A percentile compares a stretch with the other conserved stretches of the same genome.
Conservation (phyloP, 2,797 vertebrate genomes). For the Fistularia commersonii region DNA sequence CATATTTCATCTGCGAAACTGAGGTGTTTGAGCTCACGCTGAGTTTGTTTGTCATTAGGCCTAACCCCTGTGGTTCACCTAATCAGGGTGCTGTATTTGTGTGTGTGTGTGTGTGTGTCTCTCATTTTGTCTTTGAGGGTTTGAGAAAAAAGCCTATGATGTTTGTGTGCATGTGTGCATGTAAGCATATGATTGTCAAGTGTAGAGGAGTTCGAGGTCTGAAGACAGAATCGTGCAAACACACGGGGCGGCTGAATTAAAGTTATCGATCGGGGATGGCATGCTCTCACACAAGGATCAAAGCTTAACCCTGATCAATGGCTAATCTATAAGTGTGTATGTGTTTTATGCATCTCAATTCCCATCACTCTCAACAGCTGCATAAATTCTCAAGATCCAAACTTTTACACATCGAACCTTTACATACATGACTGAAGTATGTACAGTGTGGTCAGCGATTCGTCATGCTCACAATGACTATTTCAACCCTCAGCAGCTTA, state of each 20-base stretch:
- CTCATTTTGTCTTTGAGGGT: conserved; percentile 28
- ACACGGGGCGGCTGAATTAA: conserved; percentile 68
- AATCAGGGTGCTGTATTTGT: conserved; percentile 58
- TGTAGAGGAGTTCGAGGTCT: conserved; percentile 26
- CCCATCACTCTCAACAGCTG: conserved; percentile 21
- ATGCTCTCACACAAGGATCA: conserved; percentile 63
- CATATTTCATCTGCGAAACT: conserved; percentile 73
- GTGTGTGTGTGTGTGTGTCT: conserved; percentile 37
- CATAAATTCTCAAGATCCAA: conserved; percentile 5
- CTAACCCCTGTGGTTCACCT: conserved; percentile 66
- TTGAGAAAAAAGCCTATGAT: conserved; percentile 29
- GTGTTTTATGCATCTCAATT: conserved; percentile 41
- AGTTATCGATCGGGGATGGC: conserved; percentile 66
- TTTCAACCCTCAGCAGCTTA: too few relatives aligned
- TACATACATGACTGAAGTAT: too few relatives aligned
- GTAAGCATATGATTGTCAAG: conserved; percentile 20
- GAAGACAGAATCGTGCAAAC: conserved; percentile 59
- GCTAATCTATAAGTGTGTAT: conserved; percentile 54
- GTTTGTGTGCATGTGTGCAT: conserved; percentile 5
- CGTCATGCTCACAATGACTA: too few relatives aligned
- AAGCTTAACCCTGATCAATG: conserved; percentile 67
- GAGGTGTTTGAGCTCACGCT: conserved; percentile 67
- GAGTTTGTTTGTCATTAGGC: conserved; percentile 74
- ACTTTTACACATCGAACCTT: too few relatives aligned
- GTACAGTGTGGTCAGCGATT: too few relatives aligned